Evolutionary conservation across 2,113 vertebrate genomes (phyloP).

Genomic region (Phoenicopterus ruber): DNA sequence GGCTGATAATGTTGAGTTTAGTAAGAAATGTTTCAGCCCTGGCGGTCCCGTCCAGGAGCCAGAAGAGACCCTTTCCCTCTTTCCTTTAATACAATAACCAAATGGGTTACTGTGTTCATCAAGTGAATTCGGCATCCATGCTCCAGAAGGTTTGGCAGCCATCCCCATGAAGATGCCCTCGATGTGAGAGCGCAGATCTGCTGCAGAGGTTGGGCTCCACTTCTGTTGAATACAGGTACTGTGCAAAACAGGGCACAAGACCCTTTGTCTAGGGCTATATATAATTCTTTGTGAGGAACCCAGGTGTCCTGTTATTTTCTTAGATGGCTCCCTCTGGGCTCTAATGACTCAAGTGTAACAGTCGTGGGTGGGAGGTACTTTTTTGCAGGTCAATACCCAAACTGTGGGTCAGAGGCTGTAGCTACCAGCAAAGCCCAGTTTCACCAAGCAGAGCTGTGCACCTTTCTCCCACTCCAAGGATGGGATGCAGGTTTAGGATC

Average conservation of each 20-base stretch:
- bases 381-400: not conserved
- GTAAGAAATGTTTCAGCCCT: not conserved
- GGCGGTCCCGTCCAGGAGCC: not conserved
- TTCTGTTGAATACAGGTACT: not conserved
- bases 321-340: not conserved
- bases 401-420: not conserved
- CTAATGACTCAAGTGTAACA: fast-evolving
- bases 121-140: not conserved
- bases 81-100: not conserved
- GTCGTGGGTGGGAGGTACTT: not conserved
- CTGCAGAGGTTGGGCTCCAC: not conserved
- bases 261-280: not conserved
- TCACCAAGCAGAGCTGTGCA: not conserved
- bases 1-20: not conserved
- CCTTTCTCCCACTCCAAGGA: not conserved
- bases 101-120: not conserved
- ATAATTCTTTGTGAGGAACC: not conserved
- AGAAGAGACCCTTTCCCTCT: not conserved
- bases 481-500: not conserved
- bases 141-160: not conserved
- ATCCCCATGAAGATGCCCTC: not conserved
- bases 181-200: not conserved
- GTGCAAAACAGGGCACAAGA: not conserved
- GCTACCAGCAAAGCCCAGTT: not conserved
- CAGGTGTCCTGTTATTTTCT: not conserved